Percentiles rank a stretch among this genome's conserved stretches.
phyloP scores from a whole-genome alignment of 2,797 vertebrate species.

The Chiloscyllium punctatum region DNA sequence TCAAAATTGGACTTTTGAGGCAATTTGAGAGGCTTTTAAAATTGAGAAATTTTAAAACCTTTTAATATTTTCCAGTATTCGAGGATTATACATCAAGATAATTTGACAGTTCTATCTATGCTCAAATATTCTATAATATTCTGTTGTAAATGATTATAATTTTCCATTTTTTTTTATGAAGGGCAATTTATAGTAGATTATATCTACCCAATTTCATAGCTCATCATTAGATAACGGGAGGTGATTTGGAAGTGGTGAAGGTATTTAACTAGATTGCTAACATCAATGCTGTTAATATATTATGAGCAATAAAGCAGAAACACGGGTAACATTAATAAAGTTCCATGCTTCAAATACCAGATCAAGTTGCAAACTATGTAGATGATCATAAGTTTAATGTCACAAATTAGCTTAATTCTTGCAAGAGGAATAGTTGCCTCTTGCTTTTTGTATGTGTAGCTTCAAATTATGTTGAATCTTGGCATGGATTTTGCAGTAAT shows the following conservation, averaged over 20 bases:
- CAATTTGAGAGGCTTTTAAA: neutral
- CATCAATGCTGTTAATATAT: neutral
- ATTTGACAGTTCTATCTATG: neutral
- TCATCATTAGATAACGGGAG: neutral
- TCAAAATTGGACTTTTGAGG: neutral
- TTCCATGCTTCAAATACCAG: neutral
- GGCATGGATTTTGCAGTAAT: neutral
- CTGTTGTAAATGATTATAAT: neutral
- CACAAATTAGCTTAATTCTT: neutral
- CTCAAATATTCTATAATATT: too few relatives aligned
- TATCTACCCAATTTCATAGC: neutral
- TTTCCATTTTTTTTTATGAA: neutral
- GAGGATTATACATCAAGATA: neutral
- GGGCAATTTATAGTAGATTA: neutral
- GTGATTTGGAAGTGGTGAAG: too few relatives aligned
- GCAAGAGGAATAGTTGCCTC: neutral
- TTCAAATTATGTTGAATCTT: neutral
- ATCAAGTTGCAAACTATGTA: neutral
- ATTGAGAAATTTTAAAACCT: neutral
- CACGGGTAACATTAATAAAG: neutral
- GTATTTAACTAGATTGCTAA: neutral
- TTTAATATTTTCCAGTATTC: neutral
- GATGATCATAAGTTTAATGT: neutral
- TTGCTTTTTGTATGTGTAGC: neutral
- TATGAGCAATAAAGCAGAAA: neutral